phyloP scores from a whole-genome alignment of 2,113 vertebrate genomes.

The Alouatta palliata region DNA sequence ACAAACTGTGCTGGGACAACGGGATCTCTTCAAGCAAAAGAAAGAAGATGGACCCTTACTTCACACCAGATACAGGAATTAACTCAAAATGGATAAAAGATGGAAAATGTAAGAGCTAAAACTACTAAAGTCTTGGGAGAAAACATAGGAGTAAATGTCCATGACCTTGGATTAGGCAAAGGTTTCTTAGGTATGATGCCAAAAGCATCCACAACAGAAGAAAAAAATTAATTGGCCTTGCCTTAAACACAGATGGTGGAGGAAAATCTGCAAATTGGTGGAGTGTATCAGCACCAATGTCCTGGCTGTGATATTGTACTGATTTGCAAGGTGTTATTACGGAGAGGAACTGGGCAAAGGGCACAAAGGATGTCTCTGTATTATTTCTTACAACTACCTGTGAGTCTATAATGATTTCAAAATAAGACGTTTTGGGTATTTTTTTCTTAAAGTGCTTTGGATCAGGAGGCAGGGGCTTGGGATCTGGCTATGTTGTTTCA shows the following conservation, averaged over 20 bases:
- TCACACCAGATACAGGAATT: background rate
- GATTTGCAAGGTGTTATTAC: background rate
- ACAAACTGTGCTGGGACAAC: background rate
- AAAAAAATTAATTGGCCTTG: no score
- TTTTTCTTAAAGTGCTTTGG: background rate
- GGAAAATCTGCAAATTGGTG: no score
- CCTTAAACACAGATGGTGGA: no score
- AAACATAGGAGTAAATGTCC: background rate
- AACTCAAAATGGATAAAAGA: background rate
- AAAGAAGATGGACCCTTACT: background rate
- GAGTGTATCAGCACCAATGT: accelerated
- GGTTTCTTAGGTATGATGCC: background rate
- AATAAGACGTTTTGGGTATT: background rate
- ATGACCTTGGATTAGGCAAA: background rate
- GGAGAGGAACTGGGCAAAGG: background rate
- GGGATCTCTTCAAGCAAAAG: background rate
- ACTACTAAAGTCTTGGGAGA: background rate
- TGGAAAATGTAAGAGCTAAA: background rate
- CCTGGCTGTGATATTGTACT: background rate
- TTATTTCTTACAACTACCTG: background rate
- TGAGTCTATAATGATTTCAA: background rate
- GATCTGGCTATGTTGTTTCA: background rate
- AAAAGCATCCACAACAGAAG: background rate
- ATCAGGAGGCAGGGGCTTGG: background rate
- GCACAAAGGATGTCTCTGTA: background rate